Evolutionary conservation across 2,888 invertebrate genomes (phyloP).

Genomic region (Torymus tubicola): DNA sequence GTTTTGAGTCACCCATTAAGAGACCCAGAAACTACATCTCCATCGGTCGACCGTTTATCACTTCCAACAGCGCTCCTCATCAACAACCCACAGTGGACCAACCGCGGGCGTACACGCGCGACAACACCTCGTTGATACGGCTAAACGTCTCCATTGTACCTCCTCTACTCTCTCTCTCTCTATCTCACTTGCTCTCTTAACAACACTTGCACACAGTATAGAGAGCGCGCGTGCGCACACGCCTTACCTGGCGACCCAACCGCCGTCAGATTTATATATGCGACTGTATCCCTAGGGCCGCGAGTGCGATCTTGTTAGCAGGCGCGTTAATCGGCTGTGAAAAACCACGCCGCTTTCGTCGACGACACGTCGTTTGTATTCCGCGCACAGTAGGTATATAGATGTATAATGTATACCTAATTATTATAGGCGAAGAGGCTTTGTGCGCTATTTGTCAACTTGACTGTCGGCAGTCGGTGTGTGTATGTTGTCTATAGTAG

Average conservation of each 20-base stretch:
- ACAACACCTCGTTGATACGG: too few species aligned
- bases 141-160: background rate
- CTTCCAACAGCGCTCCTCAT: too few species aligned
- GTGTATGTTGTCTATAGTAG: too few species aligned
- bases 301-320: conserved; percentile 64
- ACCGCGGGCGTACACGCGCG: too few species aligned
- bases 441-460: conserved; percentile 44
- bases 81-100: too few species aligned
- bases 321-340: conserved; percentile 66
- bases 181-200: background rate
- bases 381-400: background rate
- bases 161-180: background rate
- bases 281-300: conserved; percentile 47
- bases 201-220: too few species aligned
- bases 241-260: conserved; percentile 39
- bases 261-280: conserved; percentile 60
- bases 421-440: conserved; percentile 13
- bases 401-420: background rate
- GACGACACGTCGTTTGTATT: conserved; percentile 41
- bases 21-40: too few species aligned
- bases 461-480: background rate
- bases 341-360: conserved; percentile 48
- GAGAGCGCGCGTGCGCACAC: background rate
- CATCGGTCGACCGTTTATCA: too few species aligned
- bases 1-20: too few species aligned